These are phyloP conservation scores for Steinernema carpocapsae DNA, from an alignment of 2,888 invertebrate genomes.

Conservation along the genomic window DNA sequence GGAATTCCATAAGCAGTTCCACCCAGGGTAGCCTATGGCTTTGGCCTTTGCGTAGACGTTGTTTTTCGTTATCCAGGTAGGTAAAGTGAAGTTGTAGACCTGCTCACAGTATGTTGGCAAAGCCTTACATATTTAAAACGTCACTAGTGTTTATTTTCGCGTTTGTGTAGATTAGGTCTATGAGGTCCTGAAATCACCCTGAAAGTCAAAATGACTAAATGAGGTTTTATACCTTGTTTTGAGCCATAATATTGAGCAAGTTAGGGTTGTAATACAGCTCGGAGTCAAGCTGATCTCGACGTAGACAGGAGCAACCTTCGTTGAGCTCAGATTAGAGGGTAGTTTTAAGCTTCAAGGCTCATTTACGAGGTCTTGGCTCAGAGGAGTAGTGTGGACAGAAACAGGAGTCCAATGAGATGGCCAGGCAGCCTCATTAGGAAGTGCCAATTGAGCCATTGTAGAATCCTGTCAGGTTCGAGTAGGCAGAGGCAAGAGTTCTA, in stretches of 20 bases:
- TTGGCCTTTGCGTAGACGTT: background rate
- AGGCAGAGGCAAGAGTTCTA: conserved; percentile 78
- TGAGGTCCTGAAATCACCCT: too few relatives aligned
- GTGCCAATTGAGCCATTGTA: conserved; percentile 70
- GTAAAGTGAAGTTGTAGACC: conserved; percentile 22
- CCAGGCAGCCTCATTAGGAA: conserved; percentile 49
- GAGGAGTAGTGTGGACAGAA: conserved; percentile 57
- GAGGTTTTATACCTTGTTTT: too few relatives aligned
- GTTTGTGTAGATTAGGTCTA: too few relatives aligned
- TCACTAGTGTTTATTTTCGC: background rate
- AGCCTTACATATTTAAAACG: background rate
- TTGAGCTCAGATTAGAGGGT: too few relatives aligned
- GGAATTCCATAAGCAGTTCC: conserved; percentile 15
- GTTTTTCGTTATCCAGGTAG: conserved; percentile 28
- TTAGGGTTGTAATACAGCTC: too few relatives aligned
- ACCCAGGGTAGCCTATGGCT: background rate
- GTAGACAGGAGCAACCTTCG: too few relatives aligned
- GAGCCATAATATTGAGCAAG: too few relatives aligned
- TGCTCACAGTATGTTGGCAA: conserved; percentile 31
- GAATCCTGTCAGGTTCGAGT: conserved; percentile 81
- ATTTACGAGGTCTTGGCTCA: conserved; percentile 51
- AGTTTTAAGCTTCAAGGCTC: too few relatives aligned
- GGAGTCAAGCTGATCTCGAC: too few relatives aligned
- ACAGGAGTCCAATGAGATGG: conserved; percentile 59
- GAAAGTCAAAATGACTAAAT: too few relatives aligned